Evolutionary conservation across 2,113 vertebrate species (phyloP), one percentile per base, ranked within the genome.

Genomic region (Heterochromis multidens): DNA sequence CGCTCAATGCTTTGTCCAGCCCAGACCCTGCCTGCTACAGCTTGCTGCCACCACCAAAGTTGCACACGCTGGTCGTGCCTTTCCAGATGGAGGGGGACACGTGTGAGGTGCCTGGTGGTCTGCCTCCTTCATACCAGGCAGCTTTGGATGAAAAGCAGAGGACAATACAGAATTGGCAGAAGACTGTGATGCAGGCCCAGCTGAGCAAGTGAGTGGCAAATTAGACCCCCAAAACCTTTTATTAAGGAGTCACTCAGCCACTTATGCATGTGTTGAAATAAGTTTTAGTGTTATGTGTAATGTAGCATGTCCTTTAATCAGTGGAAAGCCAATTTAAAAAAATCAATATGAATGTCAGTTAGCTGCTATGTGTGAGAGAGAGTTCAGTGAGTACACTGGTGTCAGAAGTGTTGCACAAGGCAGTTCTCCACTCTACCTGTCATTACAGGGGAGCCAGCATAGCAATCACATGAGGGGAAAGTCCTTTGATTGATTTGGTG

Each of bases 81-180:
- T 99, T 99, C 90, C 94, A 97, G 94, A 99, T 98, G 97, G 97
- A 98, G 91, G 99, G 98, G 9, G 98, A 99, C 93, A 99, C 98
- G 0, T 97, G 95, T 0, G 99, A 99, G 92, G 97, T 97, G 0
- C 98, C 99, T 0, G 97, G 98, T 5, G 98, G 97, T 16, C 92
- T 99, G 35, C 97, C 98, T 0, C 83, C 87, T 0, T 86, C 23
- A 0, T 99, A 99, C 83, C 97, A 96, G 94, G 96, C 96, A 70
- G 97, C 89, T 0, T 78, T 98, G 77, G 95, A 91, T 0, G 95
- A 95, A 54, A 95, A 98, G 76, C 94, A 98, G 82, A 95, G 95
- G 91, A 95, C 95, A 83, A 95, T 99, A 1, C 97, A 97, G 67
- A 92, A 92, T 85, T 99, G 98, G 98, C 97, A 99, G 95, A 98